Evolutionary conservation across 30 jellyfish, hydroid and myxozoan species (phyloP).

Genomic region (Hydractinia symbiolongicarpus): DNA sequence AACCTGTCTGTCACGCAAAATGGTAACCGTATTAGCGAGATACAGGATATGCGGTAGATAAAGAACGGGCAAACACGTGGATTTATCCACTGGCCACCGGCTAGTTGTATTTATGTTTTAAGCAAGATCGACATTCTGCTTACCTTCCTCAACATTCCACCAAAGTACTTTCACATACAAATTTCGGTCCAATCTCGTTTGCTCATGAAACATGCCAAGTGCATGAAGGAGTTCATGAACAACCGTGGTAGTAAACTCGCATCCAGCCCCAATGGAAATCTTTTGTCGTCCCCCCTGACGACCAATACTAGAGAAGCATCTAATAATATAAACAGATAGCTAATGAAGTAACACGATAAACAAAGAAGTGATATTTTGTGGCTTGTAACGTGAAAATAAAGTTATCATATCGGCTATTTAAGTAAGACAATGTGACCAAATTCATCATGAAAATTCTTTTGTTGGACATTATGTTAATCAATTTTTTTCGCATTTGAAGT

Average conservation of each 20-base stretch:
- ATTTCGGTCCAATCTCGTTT: constrained; percentile 23
- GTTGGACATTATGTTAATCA: too few species aligned
- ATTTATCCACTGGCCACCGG: not conserved
- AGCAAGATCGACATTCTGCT: not conserved
- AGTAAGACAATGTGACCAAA: too few species aligned
- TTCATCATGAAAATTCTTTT: too few species aligned
- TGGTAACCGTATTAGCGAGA: too few species aligned
- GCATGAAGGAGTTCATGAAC: constrained; percentile 32
- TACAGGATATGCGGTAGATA: too few species aligned
- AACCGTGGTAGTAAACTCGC: constrained; percentile 12
- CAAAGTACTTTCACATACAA: constrained; percentile 20
- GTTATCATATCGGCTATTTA: too few species aligned
- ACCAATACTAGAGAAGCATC: constrained; percentile 34
- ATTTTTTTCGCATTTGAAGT: too few species aligned
- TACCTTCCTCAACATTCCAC: constrained; percentile 30
- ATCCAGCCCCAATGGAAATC: constrained; percentile 34
- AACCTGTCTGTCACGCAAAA: too few species aligned
- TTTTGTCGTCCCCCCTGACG: constrained; percentile 26
- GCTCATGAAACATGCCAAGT: constrained; percentile 34
- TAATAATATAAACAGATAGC: not conserved
- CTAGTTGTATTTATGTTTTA: not conserved
- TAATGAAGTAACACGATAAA: not conserved
- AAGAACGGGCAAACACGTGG: too few species aligned
- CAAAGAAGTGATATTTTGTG: not conserved
- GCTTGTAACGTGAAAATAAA: too few species aligned